phyloP scores from a whole-genome alignment of 2,888 invertebrate genomes.

The Epistrophe eligans region DNA sequence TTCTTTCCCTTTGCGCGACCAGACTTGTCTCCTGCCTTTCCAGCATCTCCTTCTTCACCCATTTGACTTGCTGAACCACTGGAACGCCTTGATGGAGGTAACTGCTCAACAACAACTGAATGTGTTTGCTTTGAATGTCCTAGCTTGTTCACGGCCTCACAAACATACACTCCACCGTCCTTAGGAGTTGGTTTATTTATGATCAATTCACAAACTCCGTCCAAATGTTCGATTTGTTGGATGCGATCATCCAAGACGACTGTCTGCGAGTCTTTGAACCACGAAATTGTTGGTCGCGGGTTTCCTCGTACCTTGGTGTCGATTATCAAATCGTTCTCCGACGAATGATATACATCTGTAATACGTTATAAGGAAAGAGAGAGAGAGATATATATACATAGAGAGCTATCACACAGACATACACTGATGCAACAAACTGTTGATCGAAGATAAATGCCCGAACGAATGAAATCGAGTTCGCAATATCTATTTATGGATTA shows the following conservation, averaged over 20 bases:
- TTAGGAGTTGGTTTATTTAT: conserved; percentile 87
- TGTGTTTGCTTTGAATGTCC: conserved; percentile 91
- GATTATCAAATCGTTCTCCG: conserved; percentile 90
- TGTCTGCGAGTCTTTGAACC: conserved; percentile 89
- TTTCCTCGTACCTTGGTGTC: conserved; percentile 92
- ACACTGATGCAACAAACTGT: conserved; percentile 76
- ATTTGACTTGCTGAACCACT: conserved; percentile 79
- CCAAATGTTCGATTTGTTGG: conserved; percentile 89
- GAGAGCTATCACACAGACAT: conserved; percentile 30
- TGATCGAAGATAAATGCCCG: conserved; percentile 47
- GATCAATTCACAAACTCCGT: conserved; percentile 90
- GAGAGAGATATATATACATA: conserved; percentile 19
- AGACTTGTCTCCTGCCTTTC: conserved; percentile 42
- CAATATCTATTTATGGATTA: conserved; percentile 79
- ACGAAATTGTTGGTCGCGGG: conserved; percentile 89
- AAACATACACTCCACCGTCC: conserved; percentile 85
- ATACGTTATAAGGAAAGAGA: conserved; percentile 73
- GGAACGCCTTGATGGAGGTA: conserved; percentile 82
- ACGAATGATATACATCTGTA: conserved; percentile 89
- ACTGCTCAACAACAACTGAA: conserved; percentile 85
- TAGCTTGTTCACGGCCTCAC: conserved; percentile 88
- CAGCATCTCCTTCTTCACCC: conserved; percentile 78
- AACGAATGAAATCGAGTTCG: conserved; percentile 52
- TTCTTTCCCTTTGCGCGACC: conserved; percentile 79
- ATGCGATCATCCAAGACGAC: conserved; percentile 86